Evolutionary conservation across 2,113 vertebrate species (phyloP), one percentile per base, ranked within the genome.

Genomic region (Archilochus colubris): DNA sequence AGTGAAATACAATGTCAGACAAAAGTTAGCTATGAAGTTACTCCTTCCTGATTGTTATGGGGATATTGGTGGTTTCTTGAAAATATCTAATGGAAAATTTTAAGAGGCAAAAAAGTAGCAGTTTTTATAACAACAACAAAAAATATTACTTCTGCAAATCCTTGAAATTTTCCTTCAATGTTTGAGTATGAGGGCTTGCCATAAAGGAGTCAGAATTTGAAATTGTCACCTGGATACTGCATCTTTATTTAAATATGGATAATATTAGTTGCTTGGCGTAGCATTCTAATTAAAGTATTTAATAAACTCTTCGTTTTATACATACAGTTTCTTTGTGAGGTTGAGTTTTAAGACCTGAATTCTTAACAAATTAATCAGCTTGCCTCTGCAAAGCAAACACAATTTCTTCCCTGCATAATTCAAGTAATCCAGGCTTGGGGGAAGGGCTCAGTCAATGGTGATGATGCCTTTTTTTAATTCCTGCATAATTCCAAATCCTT

Each of bases 291-390:
- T 77, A 31, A 87, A 69, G 18, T 73, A 61, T 92, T 94, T 91
- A 92, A 93, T 78, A 78, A 88, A 90, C 66, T 21, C 16, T 61
- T 76, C 78, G 38, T 94, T 94, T 82, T 85, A 87, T 78, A 54
- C 31, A 4, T 82, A 59, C 36, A 43, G 22, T 88, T 88, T 83
- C 69, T 94, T 82, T 83, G 66, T 92, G 78, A 85, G 63, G 13
- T 57, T 86, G 86, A 78, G 68, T 91, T 94, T 95, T 86, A 77
- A 93, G 70, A 76, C 74, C 81, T 55, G 55, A 91, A 87, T 78
- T 86, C 83, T 70, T 97, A 95, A 84, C 64, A 89, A 79, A 94
- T 84, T 94, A 85, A 96, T 93, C 82, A 91, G 84, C 92, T 97
- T 95, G 88, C 59, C 6, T 1, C 69, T 83, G 93, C 66, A 95